Conservation (phyloP, 2,113 vertebrate genomes). For the Mellivora capensis region DNA sequence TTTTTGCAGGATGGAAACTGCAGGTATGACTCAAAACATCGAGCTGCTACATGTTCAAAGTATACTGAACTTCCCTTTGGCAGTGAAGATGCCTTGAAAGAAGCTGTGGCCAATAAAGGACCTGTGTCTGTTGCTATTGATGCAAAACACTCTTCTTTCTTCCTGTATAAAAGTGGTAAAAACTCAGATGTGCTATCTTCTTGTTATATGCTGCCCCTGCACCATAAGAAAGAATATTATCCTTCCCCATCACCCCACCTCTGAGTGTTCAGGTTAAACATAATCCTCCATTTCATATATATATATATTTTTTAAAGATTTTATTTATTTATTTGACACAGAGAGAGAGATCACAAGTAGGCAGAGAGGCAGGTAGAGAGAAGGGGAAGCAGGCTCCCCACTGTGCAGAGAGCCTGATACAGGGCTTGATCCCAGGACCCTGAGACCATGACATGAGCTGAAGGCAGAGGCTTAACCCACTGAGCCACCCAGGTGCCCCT, state of each 20-base stretch:
- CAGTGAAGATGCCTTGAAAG: constrained; percentile 82
- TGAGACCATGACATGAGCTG: too few species aligned
- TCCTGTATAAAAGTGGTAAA: constrained; percentile 88
- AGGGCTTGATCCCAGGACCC: too few species aligned
- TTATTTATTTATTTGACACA: too few species aligned
- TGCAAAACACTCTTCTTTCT: constrained; percentile 82
- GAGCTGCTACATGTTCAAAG: constrained; percentile 88
- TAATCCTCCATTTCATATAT: background rate
- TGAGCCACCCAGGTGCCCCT: too few species aligned
- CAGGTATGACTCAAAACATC: constrained; percentile 78
- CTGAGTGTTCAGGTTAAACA: background rate
- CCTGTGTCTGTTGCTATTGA: constrained; percentile 92
- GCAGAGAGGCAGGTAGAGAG: too few species aligned
- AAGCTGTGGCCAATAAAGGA: constrained; percentile 86
- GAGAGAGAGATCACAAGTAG: too few species aligned
- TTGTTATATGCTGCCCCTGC: background rate
- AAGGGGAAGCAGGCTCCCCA: too few species aligned
- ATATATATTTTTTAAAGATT: too few species aligned
- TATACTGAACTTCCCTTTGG: constrained; percentile 78
- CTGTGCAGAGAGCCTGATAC: too few species aligned
- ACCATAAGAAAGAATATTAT: background rate
- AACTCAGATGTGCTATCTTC: background rate
- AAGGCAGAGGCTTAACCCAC: too few species aligned
- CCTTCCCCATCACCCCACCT: background rate
- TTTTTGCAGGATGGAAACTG: constrained; percentile 83